Percentiles rank a stretch among this genome's conserved stretches.
Conservation (phyloP, 2,113 vertebrate species). For the Sigmodon hispidus region DNA sequence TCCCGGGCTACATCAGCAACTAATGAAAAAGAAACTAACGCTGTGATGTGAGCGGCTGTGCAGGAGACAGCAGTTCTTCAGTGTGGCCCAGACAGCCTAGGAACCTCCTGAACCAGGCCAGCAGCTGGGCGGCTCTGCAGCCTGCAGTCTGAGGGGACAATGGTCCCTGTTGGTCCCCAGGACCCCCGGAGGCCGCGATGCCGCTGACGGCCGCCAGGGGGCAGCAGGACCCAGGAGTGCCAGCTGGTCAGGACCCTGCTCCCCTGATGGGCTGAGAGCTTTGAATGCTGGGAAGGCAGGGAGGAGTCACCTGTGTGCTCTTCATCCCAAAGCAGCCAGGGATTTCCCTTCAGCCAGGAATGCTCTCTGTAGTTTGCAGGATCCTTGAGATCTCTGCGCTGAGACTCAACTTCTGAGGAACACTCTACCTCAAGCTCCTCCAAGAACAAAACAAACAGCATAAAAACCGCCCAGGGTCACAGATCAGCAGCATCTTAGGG, state of each 20-base stretch:
- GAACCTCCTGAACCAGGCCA: rapidly evolving
- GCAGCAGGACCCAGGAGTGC: slow-evolving; percentile 30
- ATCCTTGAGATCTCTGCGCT: too few species aligned
- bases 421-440: too few species aligned
- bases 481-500: too few species aligned
- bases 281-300: background rate
- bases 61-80: background rate
- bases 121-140: background rate
- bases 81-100: background rate
- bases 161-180: background rate
- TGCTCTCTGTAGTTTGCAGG: background rate
- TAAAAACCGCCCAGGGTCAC: too few species aligned
- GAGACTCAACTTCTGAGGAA: too few species aligned
- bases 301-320: rapidly evolving
- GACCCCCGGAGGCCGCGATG: background rate
- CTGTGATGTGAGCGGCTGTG: background rate
- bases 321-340: background rate
- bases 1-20: background rate
- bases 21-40: background rate
- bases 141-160: background rate
- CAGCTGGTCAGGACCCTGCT: background rate
- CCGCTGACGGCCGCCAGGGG: background rate
- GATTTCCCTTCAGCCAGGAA: background rate
- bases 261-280: rapidly evolving
- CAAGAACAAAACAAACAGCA: too few species aligned